Conservation (phyloP, 1,140 invertebrate species). For the Amphibalanus amphitrite region DNA sequence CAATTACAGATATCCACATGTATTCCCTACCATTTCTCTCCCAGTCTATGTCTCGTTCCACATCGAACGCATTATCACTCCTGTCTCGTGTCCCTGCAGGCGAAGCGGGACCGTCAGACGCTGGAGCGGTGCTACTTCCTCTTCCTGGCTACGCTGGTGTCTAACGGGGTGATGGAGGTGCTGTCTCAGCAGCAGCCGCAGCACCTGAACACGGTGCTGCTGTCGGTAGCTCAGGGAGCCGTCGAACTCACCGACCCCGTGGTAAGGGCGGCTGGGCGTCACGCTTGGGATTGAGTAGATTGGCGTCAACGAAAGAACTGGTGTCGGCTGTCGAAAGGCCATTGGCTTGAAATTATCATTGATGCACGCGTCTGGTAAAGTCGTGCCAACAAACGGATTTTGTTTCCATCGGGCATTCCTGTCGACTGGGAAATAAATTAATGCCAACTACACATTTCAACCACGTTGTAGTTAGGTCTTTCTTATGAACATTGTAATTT, state of each 20-base stretch:
- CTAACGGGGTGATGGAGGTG: conserved; percentile 32
- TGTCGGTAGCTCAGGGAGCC: conserved; percentile 35
- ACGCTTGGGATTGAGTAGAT: no score
- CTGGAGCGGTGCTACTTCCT: conserved; percentile 36
- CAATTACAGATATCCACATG: no score
- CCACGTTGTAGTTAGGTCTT: no score
- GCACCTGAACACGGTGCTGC: conserved; percentile 29
- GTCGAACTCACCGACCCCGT: conserved; percentile 36
- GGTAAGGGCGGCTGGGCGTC: no score
- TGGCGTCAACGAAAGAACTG: no score
- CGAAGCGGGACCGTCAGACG: conserved; percentile 29
- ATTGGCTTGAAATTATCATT: conserved; percentile 12
- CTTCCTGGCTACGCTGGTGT: conserved; percentile 35
- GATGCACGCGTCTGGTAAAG: conserved; percentile 15
- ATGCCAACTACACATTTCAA: not conserved
- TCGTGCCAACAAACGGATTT: conserved; percentile 6
- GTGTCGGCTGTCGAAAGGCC: no score
- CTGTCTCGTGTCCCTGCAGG: no score
- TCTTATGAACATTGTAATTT: not conserved
- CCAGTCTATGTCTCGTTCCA: no score
- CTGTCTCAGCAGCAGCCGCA: conserved; percentile 28
- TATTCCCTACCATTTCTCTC: no score
- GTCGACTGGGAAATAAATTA: not conserved
- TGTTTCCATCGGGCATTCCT: conserved; percentile 7
- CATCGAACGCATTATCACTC: no score